Conservation (phyloP, 1,140 invertebrate species). For the Conus betulinus region DNA sequence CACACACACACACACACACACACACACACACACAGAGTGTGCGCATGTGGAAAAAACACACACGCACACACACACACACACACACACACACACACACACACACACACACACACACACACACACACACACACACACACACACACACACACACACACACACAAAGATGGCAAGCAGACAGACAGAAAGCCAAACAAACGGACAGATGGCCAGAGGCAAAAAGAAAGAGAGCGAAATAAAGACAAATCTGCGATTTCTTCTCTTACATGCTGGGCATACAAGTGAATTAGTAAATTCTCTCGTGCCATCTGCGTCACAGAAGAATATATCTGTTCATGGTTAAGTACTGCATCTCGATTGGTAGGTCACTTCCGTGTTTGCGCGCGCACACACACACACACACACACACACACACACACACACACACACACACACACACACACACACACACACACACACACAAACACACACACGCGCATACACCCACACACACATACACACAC, state of each 20-base stretch:
- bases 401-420: neutral
- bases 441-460: constrained; percentile 2
- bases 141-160: neutral
- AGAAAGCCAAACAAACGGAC: neutral
- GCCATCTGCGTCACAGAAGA: constrained; percentile 74
- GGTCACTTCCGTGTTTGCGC: neutral
- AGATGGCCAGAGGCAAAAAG: neutral
- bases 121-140: too few relatives aligned
- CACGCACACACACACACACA: neutral
- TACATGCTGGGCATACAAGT: constrained; percentile 70
- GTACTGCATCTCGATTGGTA: neutral
- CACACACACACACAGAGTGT: too few relatives aligned
- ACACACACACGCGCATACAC: neutral
- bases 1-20: too few relatives aligned
- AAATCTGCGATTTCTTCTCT: constrained; percentile 20
- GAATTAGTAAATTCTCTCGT: constrained; percentile 70
- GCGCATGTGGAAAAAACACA: too few relatives aligned
- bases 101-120: neutral
- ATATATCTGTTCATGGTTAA: constrained; percentile 61
- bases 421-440: neutral
- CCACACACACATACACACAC: too few relatives aligned
- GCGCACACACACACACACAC: neutral
- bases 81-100: neutral
- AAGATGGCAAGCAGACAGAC: neutral
- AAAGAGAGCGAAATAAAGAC: neutral